phyloP scores from a whole-genome alignment of 2,888 invertebrate genomes.

The Dinocampus coccinellae region DNA sequence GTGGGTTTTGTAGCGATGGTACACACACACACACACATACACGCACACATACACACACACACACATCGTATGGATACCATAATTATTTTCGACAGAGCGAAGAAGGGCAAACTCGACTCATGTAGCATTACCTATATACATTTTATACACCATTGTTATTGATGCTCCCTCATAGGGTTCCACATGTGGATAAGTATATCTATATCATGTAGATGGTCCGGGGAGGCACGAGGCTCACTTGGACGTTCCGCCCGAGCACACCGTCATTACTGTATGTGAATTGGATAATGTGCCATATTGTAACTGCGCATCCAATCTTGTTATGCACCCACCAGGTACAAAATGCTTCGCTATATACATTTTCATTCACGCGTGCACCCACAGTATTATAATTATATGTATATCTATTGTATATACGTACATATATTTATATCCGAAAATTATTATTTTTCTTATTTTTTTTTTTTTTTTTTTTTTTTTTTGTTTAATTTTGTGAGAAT shows the following conservation, averaged over 20 bases:
- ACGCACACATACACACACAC: too few relatives aligned
- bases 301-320: background rate
- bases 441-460: too few relatives aligned
- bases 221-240: background rate
- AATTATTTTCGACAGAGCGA: background rate
- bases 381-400: background rate
- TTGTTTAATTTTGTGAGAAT: too few relatives aligned
- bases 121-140: background rate
- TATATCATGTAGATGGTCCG: background rate
- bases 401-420: too few relatives aligned
- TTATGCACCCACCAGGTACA: background rate
- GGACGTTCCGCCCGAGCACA: background rate
- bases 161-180: background rate
- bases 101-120: background rate
- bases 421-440: too few relatives aligned
- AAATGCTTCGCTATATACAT: background rate
- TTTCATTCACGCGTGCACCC: background rate
- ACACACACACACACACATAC: too few relatives aligned
- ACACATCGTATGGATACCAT: background rate
- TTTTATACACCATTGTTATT: background rate
- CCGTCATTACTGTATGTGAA: background rate
- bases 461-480: too few relatives aligned
- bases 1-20: background rate
- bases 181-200: background rate
- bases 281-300: background rate